Conservation (phyloP, 2,888 invertebrate species). For the Fabriciana adippe region DNA sequence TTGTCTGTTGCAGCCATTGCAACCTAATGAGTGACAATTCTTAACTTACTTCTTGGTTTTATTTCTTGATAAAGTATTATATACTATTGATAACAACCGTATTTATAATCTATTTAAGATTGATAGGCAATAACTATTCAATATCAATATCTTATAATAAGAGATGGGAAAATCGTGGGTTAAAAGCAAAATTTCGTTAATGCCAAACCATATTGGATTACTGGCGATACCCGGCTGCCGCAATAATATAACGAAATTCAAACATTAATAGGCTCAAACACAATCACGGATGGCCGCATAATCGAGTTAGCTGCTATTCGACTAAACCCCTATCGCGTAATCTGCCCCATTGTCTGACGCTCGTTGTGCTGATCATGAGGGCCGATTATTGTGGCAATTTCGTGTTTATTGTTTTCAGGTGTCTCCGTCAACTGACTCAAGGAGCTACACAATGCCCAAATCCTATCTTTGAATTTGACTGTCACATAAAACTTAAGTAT, state of each 20-base stretch:
- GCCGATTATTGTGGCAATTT: constrained; percentile 80
- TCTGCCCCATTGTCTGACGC: constrained; percentile 78
- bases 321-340: constrained; percentile 79
- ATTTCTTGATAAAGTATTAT: constrained; percentile 1
- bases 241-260: constrained; percentile 81
- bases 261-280: constrained; percentile 80
- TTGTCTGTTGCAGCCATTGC: constrained; percentile 18
- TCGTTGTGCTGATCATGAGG: constrained; percentile 75
- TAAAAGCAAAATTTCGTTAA: constrained; percentile 67
- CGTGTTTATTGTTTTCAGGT: constrained; percentile 79
- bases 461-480: constrained; percentile 54
- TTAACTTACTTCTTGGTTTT: not conserved
- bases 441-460: constrained; percentile 55
- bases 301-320: constrained; percentile 81
- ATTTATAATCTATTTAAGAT: not conserved
- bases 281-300: constrained; percentile 81
- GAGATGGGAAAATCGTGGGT: constrained; percentile 50
- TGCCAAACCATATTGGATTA: constrained; percentile 74
- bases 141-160: constrained; percentile 13
- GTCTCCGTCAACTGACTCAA: constrained; percentile 64
- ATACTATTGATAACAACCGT: not conserved
- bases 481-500: constrained; percentile 52
- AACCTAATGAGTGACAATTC: constrained; percentile 11
- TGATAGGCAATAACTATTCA: too few relatives aligned
- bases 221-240: constrained; percentile 62